Evolutionary conservation across 2,888 invertebrate genomes (phyloP).

Genomic region (Tenthredo scrophulariae): DNA sequence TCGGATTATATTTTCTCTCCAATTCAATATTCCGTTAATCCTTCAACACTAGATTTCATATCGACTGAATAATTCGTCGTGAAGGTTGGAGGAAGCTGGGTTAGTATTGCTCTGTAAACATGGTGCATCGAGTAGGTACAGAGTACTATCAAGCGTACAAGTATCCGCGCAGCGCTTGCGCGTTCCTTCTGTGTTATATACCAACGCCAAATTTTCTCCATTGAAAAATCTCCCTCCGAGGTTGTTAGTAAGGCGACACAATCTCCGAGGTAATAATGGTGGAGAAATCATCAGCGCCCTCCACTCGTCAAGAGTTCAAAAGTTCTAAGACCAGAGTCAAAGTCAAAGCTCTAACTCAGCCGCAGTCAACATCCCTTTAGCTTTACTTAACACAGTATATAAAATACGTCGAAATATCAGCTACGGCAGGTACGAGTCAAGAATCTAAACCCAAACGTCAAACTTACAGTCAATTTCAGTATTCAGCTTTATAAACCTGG

Average conservation of each 20-base stretch:
- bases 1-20: neutral
- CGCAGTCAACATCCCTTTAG: neutral
- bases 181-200: neutral
- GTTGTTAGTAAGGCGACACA: neutral
- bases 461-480: neutral
- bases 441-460: neutral
- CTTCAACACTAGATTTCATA: constrained; percentile 23
- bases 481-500: neutral
- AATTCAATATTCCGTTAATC: constrained; percentile 20
- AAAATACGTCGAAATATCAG: neutral
- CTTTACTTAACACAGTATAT: neutral
- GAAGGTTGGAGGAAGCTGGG: neutral
- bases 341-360: neutral
- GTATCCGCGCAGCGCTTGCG: constrained; percentile 19
- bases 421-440: neutral
- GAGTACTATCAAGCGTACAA: neutral
- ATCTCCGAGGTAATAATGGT: neutral
- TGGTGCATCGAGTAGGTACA: neutral
- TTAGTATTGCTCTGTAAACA: neutral
- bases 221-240: neutral
- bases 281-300: neutral
- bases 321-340: neutral
- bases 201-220: constrained; percentile 6
- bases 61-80: constrained; percentile 29
- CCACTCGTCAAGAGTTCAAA: neutral